Evolutionary conservation across 1,140 invertebrate genomes (phyloP).

Genomic region (Neotoxoptera formosana): DNA sequence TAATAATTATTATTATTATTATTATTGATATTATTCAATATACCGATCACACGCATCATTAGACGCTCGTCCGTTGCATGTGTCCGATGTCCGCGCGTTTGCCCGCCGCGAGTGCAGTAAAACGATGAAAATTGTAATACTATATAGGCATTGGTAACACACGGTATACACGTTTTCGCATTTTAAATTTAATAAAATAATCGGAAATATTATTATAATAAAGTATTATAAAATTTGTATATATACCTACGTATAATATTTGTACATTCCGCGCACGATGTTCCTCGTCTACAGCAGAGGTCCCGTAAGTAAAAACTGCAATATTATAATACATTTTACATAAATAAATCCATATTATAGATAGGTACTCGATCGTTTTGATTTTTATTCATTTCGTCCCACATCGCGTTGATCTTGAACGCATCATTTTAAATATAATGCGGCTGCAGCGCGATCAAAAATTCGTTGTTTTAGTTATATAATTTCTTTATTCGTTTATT

Average conservation of each 20-base stretch:
- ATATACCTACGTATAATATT: no score
- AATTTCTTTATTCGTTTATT: no score
- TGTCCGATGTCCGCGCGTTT: background rate
- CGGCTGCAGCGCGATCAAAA: background rate
- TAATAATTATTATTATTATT: background rate
- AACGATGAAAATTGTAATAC: no score
- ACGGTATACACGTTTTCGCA: background rate
- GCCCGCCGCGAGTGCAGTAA: background rate
- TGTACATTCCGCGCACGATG: background rate
- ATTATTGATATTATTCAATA: background rate
- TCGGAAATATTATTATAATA: background rate
- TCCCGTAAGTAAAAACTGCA: conserved; percentile 25
- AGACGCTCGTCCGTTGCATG: background rate
- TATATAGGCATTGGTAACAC: no score
- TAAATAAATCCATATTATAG: background rate
- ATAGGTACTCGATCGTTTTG: background rate
- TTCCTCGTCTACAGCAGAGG: background rate
- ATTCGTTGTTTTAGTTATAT: background rate
- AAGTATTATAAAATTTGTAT: background rate
- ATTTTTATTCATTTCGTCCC: background rate
- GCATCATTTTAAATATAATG: background rate
- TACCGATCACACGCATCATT: background rate
- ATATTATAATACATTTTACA: background rate
- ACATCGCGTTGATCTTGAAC: background rate
- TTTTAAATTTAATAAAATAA: background rate